Evolutionary conservation across 2,888 invertebrate species (phyloP), one percentile per base, ranked within the genome.

Genomic region (Troides aeacus): DNA sequence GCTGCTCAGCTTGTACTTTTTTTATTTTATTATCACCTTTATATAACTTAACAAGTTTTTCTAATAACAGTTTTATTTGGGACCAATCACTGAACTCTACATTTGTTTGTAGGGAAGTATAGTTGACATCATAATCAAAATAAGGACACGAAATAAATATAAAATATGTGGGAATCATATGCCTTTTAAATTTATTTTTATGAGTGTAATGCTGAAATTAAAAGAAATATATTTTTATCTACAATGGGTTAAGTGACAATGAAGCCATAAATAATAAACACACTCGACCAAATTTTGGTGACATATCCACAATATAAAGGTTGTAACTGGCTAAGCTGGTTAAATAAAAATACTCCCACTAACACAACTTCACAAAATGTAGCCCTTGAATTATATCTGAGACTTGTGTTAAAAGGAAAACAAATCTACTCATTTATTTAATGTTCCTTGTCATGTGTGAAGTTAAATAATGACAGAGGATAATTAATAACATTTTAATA

Each of bases 51-150:
- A 84, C 75, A 18, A 87, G 72, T 76, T 90, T 92, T 66, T 87
- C 83, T 42, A 89, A 62, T 50, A 91, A 72, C 70, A 80, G 83
- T 30, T 80, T 79, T 2, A 92, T 79, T 75, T 80, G 75, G 23
- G 87, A 81, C 93, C 93, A 94, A 73, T 94, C 84, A 76, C 88
- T 91, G 76, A 95, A 95, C 79, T 94, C 94, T 50, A 95, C 77
- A 50, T 86, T 75, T 50, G 90, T 89, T 77, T 93, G 93, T 68
- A 86, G 87, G 7, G 90, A 82, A 60, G 90, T 90, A 71, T 87
- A 82, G 70, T 84, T 88, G 1, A 94, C 82, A 74, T 94, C 93
- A 83, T 94, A 95, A 73, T 93, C 93, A 73, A 82, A 81, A 62
- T 88, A 83, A 0, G 94, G 93, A 74, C 94, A 95, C 62, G 84